A percentile compares a stretch with the other conserved stretches of the same genome.
These are phyloP conservation scores for Prenolepis imparis DNA, from an alignment of 2,888 invertebrate genomes.

Conservation along the genomic window DNA sequence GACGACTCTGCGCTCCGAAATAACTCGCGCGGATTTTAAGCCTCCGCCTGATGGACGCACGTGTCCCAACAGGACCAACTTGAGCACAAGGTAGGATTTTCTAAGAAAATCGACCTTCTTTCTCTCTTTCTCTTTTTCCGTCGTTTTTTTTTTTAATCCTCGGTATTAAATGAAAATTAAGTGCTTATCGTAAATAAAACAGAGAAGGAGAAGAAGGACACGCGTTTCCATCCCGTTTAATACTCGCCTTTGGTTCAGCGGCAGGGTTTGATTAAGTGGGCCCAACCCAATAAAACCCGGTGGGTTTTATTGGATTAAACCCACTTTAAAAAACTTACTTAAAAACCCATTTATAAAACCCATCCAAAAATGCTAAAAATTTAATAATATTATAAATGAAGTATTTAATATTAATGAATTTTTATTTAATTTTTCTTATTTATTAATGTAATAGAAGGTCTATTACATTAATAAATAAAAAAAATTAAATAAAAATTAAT, in stretches of 20 bases:
- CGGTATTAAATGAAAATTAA: constrained; percentile 4
- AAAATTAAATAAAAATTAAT: too few relatives aligned
- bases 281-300: too few relatives aligned
- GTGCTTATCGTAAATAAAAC: neutral
- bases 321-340: too few relatives aligned
- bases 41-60: constrained; percentile 28
- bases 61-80: neutral
- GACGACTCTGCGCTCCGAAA: constrained; percentile 8
- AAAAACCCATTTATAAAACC: too few relatives aligned
- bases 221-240: neutral
- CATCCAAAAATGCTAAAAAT: too few relatives aligned
- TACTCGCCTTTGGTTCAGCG: neutral
- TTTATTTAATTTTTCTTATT: too few relatives aligned
- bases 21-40: constrained; percentile 41
- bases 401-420: too few relatives aligned
- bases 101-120: neutral
- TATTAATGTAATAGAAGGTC: too few relatives aligned
- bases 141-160: neutral
- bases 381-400: too few relatives aligned
- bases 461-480: too few relatives aligned
- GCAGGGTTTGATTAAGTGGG: too few relatives aligned
- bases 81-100: neutral
- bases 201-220: neutral
- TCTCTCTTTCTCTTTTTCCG: neutral
- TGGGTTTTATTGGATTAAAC: too few relatives aligned